Percentiles rank a stretch among this genome's conserved stretches.
These are phyloP conservation scores for Hydropotes inermis DNA, from an alignment of 2,113 vertebrate species.

Conservation along the genomic window DNA sequence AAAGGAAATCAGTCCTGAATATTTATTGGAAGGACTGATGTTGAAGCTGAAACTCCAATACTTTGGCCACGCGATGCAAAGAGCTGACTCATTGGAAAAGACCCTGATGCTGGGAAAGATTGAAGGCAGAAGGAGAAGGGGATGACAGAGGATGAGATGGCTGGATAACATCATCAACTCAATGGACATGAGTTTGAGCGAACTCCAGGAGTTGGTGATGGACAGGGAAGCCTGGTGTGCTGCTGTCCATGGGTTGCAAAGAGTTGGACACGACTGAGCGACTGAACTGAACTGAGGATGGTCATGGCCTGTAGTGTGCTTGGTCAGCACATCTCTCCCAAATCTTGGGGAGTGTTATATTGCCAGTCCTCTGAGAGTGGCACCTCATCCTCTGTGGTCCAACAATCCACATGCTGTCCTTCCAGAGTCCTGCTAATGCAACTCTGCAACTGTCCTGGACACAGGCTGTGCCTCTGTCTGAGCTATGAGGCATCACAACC, in stretches of 20 bases:
- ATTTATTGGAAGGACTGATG: neutral
- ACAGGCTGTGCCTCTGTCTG: neutral
- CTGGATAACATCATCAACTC: neutral
- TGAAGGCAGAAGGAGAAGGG: neutral
- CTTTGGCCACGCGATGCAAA: neutral
- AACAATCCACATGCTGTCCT: fast-evolving
- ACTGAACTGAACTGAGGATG: neutral
- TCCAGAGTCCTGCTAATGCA: neutral
- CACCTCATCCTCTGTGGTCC: neutral
- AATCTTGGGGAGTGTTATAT: too few species aligned
- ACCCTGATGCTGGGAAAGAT: neutral
- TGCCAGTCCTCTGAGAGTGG: neutral
- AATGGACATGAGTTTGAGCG: fast-evolving
- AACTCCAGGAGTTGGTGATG: neutral
- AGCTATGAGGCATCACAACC: neutral
- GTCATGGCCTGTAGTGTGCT: fast-evolving
- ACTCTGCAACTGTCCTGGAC: neutral
- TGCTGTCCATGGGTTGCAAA: neutral
- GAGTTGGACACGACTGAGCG: fast-evolving
- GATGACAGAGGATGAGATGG: neutral
- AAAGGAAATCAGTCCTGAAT: neutral
- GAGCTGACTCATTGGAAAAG: neutral
- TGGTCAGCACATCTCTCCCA: neutral
- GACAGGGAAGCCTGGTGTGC: neutral
- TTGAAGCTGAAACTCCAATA: neutral